phyloP scores from a whole-genome alignment of 2,888 invertebrate species.

The Apomyelois bistriatella region DNA sequence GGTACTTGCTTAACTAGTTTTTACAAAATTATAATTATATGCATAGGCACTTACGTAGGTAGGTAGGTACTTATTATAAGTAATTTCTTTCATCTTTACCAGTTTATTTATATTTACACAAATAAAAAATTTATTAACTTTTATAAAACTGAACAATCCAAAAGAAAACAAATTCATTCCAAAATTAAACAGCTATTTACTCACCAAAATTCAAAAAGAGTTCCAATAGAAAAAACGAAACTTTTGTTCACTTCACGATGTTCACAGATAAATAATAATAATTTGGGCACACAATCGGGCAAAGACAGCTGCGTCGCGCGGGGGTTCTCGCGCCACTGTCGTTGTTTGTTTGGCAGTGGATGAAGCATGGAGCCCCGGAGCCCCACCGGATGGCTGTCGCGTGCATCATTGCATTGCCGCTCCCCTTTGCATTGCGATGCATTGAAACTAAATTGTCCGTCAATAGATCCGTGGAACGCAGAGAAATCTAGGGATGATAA shows the following conservation, averaged over 20 bases:
- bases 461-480: neutral
- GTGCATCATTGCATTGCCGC: constrained; percentile 2
- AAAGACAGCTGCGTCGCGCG: constrained; percentile 2
- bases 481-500: neutral
- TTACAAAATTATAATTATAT: no score
- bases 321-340: constrained; percentile 4
- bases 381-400: constrained; percentile 4
- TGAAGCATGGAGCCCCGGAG: neutral
- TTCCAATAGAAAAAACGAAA: neutral
- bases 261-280: constrained; percentile 4
- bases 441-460: constrained; percentile 6
- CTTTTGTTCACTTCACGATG: constrained; percentile 5
- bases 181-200: neutral
- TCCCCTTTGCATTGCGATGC: neutral
- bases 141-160: no score
- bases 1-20: no score
- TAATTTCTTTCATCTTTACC: no score
- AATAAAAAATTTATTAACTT: no score
- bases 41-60: no score
- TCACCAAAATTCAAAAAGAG: neutral
- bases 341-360: neutral
- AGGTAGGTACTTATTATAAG: no score
- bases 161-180: no score
- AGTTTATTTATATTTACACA: no score
- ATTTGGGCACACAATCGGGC: neutral